Evolutionary conservation across 30 jellyfish, hydroid and myxozoan species (phyloP).

Genomic region (Morbakka virulenta): DNA sequence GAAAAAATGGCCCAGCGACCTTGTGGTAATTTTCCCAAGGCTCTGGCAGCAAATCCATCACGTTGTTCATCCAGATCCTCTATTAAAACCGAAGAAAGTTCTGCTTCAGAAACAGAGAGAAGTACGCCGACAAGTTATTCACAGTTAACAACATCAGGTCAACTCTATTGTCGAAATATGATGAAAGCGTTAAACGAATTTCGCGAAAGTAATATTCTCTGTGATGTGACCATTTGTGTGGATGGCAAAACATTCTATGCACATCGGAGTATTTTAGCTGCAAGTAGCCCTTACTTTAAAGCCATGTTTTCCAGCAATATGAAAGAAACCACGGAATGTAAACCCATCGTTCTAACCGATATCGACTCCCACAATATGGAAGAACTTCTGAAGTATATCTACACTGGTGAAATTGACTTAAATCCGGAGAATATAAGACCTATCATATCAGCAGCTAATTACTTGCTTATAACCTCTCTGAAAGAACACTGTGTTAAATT

Average conservation of each 20-base stretch:
- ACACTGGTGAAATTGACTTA: slow-evolving; percentile 88
- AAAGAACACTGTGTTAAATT: slow-evolving; percentile 87
- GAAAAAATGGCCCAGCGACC: background rate
- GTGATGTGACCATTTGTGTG: slow-evolving; percentile 95
- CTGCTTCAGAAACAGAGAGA: background rate
- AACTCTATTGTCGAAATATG: slow-evolving; percentile 53
- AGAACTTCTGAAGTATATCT: slow-evolving; percentile 64
- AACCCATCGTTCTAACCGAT: slow-evolving; percentile 86
- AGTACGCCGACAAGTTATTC: background rate
- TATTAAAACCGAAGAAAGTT: background rate
- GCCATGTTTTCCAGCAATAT: slow-evolving; percentile 86
- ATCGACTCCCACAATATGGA: slow-evolving; percentile 82
- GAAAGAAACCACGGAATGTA: slow-evolving; percentile 63
- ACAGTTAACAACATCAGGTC: slow-evolving; percentile 1
- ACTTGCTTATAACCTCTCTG: slow-evolving; percentile 69
- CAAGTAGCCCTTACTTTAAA: slow-evolving; percentile 95
- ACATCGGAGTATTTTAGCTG: slow-evolving; percentile 72
- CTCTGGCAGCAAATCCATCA: background rate
- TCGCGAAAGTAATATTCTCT: slow-evolving; percentile 67
- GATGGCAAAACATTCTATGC: slow-evolving; percentile 92
- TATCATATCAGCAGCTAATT: slow-evolving; percentile 91
- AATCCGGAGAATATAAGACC: slow-evolving; percentile 73
- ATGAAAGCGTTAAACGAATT: slow-evolving; percentile 75
- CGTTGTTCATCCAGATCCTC: background rate
- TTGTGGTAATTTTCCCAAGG: background rate